Evolutionary conservation across 2,888 invertebrate species (phyloP).

Genomic region (Xanthia icteritia): DNA sequence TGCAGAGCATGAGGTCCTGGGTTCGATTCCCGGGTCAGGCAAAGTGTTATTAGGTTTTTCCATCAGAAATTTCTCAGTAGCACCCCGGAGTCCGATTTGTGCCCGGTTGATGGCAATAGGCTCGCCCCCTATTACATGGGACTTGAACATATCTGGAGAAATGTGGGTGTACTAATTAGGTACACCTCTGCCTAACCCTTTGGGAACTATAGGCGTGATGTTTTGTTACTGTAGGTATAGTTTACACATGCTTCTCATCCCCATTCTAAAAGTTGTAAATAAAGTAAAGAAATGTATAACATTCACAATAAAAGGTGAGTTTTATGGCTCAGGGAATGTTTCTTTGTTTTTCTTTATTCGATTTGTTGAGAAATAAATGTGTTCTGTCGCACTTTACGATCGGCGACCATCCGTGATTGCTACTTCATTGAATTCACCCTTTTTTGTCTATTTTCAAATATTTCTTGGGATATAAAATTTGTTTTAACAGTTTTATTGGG

Average conservation of each 20-base stretch:
- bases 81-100: not conserved
- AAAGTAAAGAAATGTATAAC: slow-evolving; percentile 56
- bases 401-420: slow-evolving; percentile 62
- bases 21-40: not conserved
- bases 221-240: not conserved
- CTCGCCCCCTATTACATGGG: not conserved
- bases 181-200: not conserved
- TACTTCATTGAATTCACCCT: slow-evolving; percentile 57
- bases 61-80: not conserved
- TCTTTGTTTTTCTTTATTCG: slow-evolving; percentile 67
- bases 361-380: slow-evolving; percentile 63
- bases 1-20: not conserved
- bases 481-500: slow-evolving; percentile 24
- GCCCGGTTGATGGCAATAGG: not conserved
- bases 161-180: not conserved
- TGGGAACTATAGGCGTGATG: not conserved
- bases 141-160: not conserved
- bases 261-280: slow-evolving; percentile 59
- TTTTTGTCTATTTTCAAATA: slow-evolving; percentile 43
- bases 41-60: not conserved
- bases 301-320: slow-evolving; percentile 68
- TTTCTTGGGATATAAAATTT: slow-evolving; percentile 37
- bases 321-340: slow-evolving; percentile 64
- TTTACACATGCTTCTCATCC: slow-evolving; percentile 1
- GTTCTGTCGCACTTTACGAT: slow-evolving; percentile 64